A percentile compares a stretch with the other conserved stretches of the same genome.
Conservation (phyloP, 2,888 invertebrate species). For the Zygaena filipendulae region DNA sequence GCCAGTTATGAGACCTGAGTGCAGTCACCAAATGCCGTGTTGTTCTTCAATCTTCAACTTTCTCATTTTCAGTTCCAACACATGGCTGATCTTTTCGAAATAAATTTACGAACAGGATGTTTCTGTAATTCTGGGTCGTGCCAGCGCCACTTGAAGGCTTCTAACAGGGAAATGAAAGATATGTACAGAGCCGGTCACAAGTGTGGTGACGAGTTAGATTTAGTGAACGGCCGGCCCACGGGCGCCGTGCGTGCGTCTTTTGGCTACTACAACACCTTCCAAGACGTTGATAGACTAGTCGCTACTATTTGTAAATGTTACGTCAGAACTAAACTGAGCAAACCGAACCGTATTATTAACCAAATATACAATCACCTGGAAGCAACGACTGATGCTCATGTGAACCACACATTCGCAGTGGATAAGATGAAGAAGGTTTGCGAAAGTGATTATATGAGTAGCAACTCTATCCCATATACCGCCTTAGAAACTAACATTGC, state of each 20-base stretch:
- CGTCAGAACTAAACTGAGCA: slow-evolving; percentile 40
- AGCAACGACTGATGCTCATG: too few relatives aligned
- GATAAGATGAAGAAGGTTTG: neutral
- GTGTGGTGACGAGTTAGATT: slow-evolving; percentile 89
- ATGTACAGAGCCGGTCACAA: slow-evolving; percentile 90
- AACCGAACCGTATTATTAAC: slow-evolving; percentile 32
- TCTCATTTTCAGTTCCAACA: slow-evolving; percentile 77
- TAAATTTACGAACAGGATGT: slow-evolving; percentile 92
- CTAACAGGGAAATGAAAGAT: slow-evolving; percentile 74
- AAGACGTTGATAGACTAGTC: slow-evolving; percentile 78
- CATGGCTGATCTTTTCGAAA: slow-evolving; percentile 86
- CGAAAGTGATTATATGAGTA: neutral
- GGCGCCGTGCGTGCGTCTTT: slow-evolving; percentile 94
- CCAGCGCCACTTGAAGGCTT: slow-evolving; percentile 78
- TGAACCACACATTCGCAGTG: too few relatives aligned
- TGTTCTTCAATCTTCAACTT: too few relatives aligned
- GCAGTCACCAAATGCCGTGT: too few relatives aligned
- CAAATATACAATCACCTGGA: slow-evolving; percentile 5
- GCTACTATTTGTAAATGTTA: slow-evolving; percentile 83
- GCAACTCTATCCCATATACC: slow-evolving; percentile 7
- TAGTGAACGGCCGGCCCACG: slow-evolving; percentile 88
- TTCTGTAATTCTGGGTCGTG: slow-evolving; percentile 98
- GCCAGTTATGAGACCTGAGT: too few relatives aligned
- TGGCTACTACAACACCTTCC: slow-evolving; percentile 85
- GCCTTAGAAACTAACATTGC: slow-evolving; percentile 21